Base-by-base conservation (phyloP, 1,140 invertebrate genomes). In the Hyposmocoma kahamanoa region DNA sequence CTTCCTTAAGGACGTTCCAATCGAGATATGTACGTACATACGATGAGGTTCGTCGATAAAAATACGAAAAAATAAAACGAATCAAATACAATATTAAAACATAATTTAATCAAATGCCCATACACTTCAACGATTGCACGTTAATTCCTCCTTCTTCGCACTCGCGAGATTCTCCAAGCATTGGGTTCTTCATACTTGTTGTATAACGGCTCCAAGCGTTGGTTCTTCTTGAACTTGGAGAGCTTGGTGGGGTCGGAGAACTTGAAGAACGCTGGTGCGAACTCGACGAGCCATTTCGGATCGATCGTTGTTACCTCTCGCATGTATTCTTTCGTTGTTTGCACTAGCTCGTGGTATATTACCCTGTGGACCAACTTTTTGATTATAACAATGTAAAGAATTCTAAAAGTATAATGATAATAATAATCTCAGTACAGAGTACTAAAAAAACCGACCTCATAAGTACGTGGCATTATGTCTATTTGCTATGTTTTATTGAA, bases 251-350 rank as follows among this genome's bases (percentile, higher is more conserved):
- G 97, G 84, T 99, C 98, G n/a, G 96, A 97, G 84, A 99, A 98
- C 83, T 97, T 97, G 87, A 99, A 99, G 88, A 99, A 99, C 1
- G 98, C 97, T 0, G 98, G 97, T 0, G 98, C 98, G 86, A 98
- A 99, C 81, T 99, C 98, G 1, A 99, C 97, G 18, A 99, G 87
- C 98, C 98, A 99, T 84, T 98, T 98, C 0, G 98, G 97, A 88
- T 99, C 98, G 34, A 99, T 99, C 0, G 97, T 96, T 0, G 97
- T 99, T 0, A 99, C 97, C 86, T 99, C 97, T 36, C 98, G 89
- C 98, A 99, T 99, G 73, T 99, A 99, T 83, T 99, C 98, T 72
- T 99, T 99, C 0, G 98, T 99, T 0, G 98, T 99, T 82, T 99
- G 94, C 0, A 99, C 97, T 42, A 99, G 82, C 83, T 99, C 98